Percentiles rank a stretch among this genome's conserved stretches.
phyloP scores from a whole-genome alignment of 2,113 vertebrate species.

The Perccottus glenii region DNA sequence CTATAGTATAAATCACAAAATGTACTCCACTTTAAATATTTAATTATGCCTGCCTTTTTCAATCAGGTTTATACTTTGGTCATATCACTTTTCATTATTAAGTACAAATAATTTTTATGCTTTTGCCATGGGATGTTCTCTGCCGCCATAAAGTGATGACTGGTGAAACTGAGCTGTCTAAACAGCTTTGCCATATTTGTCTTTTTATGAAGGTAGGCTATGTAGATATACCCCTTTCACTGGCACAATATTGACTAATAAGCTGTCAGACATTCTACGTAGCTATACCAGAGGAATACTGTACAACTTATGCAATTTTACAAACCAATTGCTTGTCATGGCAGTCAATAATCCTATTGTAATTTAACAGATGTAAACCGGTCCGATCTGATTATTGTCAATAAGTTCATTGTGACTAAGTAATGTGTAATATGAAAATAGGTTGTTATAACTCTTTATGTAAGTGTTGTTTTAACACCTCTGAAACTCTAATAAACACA shows the following conservation, averaged over 20 bases:
- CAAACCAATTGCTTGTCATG: background rate
- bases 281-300: background rate
- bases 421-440: constrained; percentile 14
- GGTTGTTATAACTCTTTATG: constrained; percentile 14
- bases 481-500: constrained; percentile 59
- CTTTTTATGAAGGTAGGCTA: background rate
- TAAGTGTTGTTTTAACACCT: constrained; percentile 26
- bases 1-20: background rate
- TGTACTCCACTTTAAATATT: too few species aligned
- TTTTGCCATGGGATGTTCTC: background rate
- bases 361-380: too few species aligned
- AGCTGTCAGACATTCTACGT: background rate
- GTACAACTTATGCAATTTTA: background rate
- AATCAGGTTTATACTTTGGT: too few species aligned
- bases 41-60: background rate
- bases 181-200: background rate
- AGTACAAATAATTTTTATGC: background rate
- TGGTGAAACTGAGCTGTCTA: background rate
- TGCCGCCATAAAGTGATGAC: background rate
- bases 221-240: background rate
- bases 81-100: too few species aligned
- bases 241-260: background rate
- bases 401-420: constrained; percentile 1
- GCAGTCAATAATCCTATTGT: background rate
- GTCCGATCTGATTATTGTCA: background rate